Evolutionary conservation across 2,888 invertebrate genomes (phyloP).

Genomic region (Drosophila infuscata): DNA sequence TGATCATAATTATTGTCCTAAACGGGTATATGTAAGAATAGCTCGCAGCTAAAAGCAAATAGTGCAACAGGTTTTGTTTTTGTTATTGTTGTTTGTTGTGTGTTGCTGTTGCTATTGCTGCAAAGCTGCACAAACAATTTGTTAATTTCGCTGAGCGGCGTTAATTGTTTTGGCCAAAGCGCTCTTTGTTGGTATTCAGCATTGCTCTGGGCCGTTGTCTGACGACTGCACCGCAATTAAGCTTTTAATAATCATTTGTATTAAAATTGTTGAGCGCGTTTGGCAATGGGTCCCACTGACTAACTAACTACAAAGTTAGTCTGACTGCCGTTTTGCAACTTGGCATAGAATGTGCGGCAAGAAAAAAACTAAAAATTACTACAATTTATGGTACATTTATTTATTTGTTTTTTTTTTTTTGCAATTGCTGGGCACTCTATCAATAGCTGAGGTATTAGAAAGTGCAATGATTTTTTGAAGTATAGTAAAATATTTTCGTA

Average conservation of each 20-base stretch:
- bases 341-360: conserved; percentile 63
- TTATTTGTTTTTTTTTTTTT: conserved; percentile 13
- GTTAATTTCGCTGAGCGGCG: conserved; percentile 63
- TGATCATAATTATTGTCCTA: conserved; percentile 46
- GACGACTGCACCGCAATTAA: conserved; percentile 62
- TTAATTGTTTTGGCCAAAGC: conserved; percentile 75
- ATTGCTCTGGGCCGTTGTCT: conserved; percentile 20
- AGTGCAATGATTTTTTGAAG: neutral
- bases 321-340: conserved; percentile 65
- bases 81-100: conserved; percentile 3
- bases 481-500: neutral
- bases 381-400: conserved; percentile 35
- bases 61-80: conserved; percentile 67
- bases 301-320: conserved; percentile 1
- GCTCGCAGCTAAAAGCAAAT: conserved; percentile 21
- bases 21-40: conserved; percentile 18
- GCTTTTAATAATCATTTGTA: conserved; percentile 74
- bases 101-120: conserved; percentile 12
- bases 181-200: conserved; percentile 25
- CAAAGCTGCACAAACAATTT: conserved; percentile 60
- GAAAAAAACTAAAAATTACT: conserved; percentile 22
- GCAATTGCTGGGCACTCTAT: conserved; percentile 5
- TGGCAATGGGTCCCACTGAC: conserved; percentile 57
- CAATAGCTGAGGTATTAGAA: conserved; percentile 13
- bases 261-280: conserved; percentile 65